phyloP scores from a whole-genome alignment of 2,113 vertebrate species.

The Sula dactylatra region DNA sequence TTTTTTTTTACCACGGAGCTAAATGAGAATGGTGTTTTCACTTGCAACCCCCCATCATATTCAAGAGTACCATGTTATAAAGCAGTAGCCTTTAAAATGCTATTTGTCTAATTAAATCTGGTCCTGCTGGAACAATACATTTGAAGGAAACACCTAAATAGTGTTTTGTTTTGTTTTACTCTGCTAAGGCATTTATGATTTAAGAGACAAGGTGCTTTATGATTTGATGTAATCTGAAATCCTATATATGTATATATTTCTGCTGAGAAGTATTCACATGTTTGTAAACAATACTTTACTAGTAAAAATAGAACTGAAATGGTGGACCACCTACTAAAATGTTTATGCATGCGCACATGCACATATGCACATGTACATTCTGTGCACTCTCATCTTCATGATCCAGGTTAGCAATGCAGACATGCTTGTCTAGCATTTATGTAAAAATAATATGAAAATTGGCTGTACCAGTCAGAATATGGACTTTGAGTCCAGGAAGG shows the following conservation, averaged over 20 bases:
- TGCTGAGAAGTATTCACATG: background rate
- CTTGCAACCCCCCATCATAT: constrained; percentile 54
- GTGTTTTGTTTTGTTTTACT: constrained; percentile 1
- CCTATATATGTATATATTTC: background rate
- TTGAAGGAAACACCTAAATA: constrained; percentile 1
- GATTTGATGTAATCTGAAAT: constrained; percentile 1
- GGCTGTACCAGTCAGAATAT: constrained; percentile 45
- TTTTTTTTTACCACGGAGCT: constrained; percentile 46
- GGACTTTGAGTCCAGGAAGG: constrained; percentile 50
- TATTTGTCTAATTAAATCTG: constrained; percentile 70
- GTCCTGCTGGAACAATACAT: constrained; percentile 32
- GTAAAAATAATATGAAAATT: constrained; percentile 77
- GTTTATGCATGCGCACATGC: constrained; percentile 26
- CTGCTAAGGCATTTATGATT: constrained; percentile 7
- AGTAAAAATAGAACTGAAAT: constrained; percentile 56
- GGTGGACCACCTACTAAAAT: constrained; percentile 10
- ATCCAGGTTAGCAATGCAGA: constrained; percentile 62
- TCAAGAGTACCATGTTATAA: constrained; percentile 49
- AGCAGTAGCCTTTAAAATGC: constrained; percentile 55
- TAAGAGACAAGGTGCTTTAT: constrained; percentile 6
- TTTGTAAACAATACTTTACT: constrained; percentile 61
- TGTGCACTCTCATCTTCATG: constrained; percentile 47
- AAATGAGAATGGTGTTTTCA: constrained; percentile 60
- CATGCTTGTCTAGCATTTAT: constrained; percentile 74
- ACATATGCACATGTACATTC: constrained; percentile 20